These are phyloP conservation scores for Gambusia yucatana DNA, from an alignment of 2,797 vertebrate species.

Conservation along the genomic window DNA sequence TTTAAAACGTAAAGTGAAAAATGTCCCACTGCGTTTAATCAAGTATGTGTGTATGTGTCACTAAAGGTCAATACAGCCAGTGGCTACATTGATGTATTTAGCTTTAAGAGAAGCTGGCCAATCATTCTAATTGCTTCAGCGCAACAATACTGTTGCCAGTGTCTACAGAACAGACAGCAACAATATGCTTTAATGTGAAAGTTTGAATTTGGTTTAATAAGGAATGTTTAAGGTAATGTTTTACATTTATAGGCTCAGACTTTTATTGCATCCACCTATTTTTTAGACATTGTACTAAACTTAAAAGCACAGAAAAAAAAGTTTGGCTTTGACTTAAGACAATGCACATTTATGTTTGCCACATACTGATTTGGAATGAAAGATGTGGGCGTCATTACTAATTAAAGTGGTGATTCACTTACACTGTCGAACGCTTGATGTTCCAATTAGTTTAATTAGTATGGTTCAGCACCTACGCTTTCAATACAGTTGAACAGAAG, in stretches of 20 bases:
- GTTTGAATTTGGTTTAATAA: background rate
- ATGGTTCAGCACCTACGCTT: slow-evolving; percentile 22
- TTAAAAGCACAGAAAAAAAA: background rate
- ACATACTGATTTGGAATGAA: slow-evolving; percentile 12
- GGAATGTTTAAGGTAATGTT: background rate
- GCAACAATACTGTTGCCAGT: slow-evolving; percentile 19
- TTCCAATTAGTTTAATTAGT: slow-evolving; percentile 28
- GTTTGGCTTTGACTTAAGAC: background rate
- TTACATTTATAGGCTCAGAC: background rate
- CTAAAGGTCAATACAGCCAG: slow-evolving; percentile 56
- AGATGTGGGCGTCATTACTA: background rate
- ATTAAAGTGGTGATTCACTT: slow-evolving; percentile 29
- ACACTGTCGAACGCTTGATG: slow-evolving; percentile 19
- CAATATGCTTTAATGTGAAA: background rate
- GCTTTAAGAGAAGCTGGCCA: slow-evolving; percentile 32
- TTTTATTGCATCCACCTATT: background rate
- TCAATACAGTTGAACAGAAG: background rate
- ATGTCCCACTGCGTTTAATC: slow-evolving; percentile 7
- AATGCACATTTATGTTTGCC: slow-evolving; percentile 7
- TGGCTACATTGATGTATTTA: slow-evolving; percentile 36
- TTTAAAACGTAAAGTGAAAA: background rate
- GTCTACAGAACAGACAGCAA: slow-evolving; percentile 8
- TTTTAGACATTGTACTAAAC: background rate
- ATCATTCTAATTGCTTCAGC: slow-evolving; percentile 53
- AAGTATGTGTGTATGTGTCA: slow-evolving; percentile 27